These are phyloP conservation scores for Diabrotica balteata DNA, from an alignment of 2,888 invertebrate species.

Conservation along the genomic window DNA sequence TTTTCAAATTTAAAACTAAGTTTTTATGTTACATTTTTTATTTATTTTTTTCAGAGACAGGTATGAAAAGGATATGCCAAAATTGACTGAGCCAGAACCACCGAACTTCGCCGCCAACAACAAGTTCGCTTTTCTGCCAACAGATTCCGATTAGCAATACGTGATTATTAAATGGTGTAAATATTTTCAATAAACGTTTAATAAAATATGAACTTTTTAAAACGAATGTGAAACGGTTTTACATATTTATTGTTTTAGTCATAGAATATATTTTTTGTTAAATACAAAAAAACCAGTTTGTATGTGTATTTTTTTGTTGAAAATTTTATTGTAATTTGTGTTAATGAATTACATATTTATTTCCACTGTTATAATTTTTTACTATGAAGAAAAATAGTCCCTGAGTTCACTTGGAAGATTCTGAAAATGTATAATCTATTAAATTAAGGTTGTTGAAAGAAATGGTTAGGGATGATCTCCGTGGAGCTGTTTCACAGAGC, in stretches of 20 bases:
- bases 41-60: slow-evolving; percentile 50
- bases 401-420: no score
- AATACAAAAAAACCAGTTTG: slow-evolving; percentile 41
- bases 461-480: no score
- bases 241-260: slow-evolving; percentile 49
- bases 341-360: slow-evolving; percentile 46
- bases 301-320: slow-evolving; percentile 48
- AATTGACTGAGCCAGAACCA: slow-evolving; percentile 75
- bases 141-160: slow-evolving; percentile 59
- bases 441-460: no score
- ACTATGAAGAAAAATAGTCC: no score
- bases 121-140: slow-evolving; percentile 77
- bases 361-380: slow-evolving; percentile 43
- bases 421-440: no score
- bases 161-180: slow-evolving; percentile 32
- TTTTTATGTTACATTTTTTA: background rate
- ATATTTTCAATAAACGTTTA: slow-evolving; percentile 32
- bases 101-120: slow-evolving; percentile 81
- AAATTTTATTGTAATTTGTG: slow-evolving; percentile 44
- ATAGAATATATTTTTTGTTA: slow-evolving; percentile 46
- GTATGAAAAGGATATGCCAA: slow-evolving; percentile 69
- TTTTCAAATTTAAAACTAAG: no score
- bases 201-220: slow-evolving; percentile 35
- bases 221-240: slow-evolving; percentile 37
- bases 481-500: no score